Evolutionary conservation across 1,140 invertebrate genomes (phyloP).

Genomic region (Magallana angulata): DNA sequence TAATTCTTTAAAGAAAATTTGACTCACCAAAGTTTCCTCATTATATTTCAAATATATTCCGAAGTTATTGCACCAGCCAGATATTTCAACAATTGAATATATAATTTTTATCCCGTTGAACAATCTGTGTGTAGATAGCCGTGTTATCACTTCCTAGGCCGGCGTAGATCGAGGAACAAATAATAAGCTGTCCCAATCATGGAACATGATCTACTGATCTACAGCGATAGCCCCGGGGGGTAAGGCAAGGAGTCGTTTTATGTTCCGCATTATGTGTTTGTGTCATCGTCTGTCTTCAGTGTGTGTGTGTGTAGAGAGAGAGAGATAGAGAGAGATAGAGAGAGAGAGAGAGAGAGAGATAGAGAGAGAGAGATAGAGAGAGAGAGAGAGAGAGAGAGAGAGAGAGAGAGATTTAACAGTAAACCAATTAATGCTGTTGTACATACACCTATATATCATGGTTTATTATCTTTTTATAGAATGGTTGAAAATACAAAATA

Average conservation of each 20-base stretch:
- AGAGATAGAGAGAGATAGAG: slow-evolving; percentile 17
- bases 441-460: too few relatives aligned
- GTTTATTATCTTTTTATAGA: too few relatives aligned
- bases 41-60: too few relatives aligned
- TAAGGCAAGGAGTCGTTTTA: not conserved
- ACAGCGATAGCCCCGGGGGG: not conserved
- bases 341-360: not conserved
- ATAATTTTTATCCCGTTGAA: too few relatives aligned
- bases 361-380: not conserved
- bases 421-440: too few relatives aligned
- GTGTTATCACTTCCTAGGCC: not conserved
- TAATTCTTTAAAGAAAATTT: too few relatives aligned
- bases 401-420: too few relatives aligned
- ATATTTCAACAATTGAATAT: too few relatives aligned
- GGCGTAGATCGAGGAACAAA: not conserved
- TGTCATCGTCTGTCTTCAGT: not conserved
- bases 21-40: too few relatives aligned
- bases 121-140: not conserved
- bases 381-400: not conserved
- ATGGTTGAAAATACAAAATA: too few relatives aligned
- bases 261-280: not conserved
- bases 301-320: not conserved
- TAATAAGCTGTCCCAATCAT: not conserved
- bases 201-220: slow-evolving; percentile 25
- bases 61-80: too few relatives aligned